Evolutionary conservation across 2,888 invertebrate species (phyloP).

Genomic region (Vesta saturnalis): DNA sequence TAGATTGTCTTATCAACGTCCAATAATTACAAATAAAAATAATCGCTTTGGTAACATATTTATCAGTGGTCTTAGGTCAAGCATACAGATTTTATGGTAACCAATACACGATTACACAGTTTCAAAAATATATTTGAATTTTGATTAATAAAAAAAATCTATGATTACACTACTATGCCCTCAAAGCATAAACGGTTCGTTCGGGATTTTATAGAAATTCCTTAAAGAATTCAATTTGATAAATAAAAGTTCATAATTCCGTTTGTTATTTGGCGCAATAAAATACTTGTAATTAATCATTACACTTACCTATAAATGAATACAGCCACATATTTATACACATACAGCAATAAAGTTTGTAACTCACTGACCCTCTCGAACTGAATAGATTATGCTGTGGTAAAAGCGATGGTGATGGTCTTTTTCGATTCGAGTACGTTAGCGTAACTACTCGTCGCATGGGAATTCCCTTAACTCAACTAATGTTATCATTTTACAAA

Average conservation of each 20-base stretch:
- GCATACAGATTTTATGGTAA: constrained; percentile 2
- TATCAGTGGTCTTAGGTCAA: constrained; percentile 25
- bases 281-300: constrained; percentile 3
- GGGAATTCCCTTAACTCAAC: constrained; percentile 22
- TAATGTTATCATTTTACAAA: constrained; percentile 11
- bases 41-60: constrained; percentile 15
- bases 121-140: background rate
- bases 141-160: background rate
- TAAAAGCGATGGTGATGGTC: constrained; percentile 24
- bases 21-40: constrained; percentile 21
- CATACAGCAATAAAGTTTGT: constrained; percentile 24
- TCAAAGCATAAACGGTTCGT: no score
- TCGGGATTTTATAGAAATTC: no score
- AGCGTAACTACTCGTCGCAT: constrained; percentile 21
- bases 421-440: constrained; percentile 21
- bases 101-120: constrained; percentile 11
- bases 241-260: background rate
- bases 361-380: constrained; percentile 24
- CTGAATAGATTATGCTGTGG: constrained; percentile 19
- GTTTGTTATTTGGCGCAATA: background rate
- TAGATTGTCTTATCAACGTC: background rate
- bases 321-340: constrained; percentile 28
- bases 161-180: background rate
- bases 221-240: background rate
- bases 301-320: constrained; percentile 20